Base-by-base conservation (phyloP, 2,888 invertebrate species). In the Strigamia transsilvanica region DNA sequence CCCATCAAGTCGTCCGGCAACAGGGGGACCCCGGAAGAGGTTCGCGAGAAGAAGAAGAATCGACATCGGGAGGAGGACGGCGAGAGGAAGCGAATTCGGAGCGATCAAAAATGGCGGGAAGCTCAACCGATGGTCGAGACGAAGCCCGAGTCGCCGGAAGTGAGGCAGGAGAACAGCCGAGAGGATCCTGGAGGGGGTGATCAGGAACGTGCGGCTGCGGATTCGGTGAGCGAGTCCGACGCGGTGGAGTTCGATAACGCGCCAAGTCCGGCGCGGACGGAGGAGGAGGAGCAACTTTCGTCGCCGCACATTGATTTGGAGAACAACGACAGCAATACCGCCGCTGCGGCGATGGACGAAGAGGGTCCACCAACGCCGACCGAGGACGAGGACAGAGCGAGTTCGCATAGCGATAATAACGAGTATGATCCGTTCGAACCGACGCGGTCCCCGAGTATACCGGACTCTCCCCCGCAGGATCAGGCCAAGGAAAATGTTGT, bases 371-470 rank as follows among this genome's bases (percentile, higher is more conserved):
- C 66, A 15, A 66, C 66, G 15, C 66, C 66, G 66, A 66, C 66
- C 15, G 56, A 21, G 10, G 42, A 79, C 38, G 46, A 79, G n/a
- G 41, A 79, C 3, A 2, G 66, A n/a, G 61, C 18, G n/a, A 61
- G 84, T 13, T 83, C 83, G 42, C 84, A 84, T 12, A 83, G 82
- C 5, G 84, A 85, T 27, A 84, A 84, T 56, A 85, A 84, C 88
- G 94, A 93, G 3, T 96, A 96, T 88, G 95, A 96, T 91, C 96
- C 96, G 0, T 96, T 95, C 88, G 95, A 96, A 88, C 96, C 96
- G 0, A 95, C 96, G 10, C 94, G 94, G 87, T 94, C 95, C 0
- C 89, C 93, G 23, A 80, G 0, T 91, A 92, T 73, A 27, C 66
- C 27, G 9, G 80, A 79, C 51, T 81, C 80, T 42, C 81, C 82